These are phyloP conservation scores for Agonopterix heracliana DNA, from an alignment of 2,888 invertebrate genomes.

Conservation along the genomic window DNA sequence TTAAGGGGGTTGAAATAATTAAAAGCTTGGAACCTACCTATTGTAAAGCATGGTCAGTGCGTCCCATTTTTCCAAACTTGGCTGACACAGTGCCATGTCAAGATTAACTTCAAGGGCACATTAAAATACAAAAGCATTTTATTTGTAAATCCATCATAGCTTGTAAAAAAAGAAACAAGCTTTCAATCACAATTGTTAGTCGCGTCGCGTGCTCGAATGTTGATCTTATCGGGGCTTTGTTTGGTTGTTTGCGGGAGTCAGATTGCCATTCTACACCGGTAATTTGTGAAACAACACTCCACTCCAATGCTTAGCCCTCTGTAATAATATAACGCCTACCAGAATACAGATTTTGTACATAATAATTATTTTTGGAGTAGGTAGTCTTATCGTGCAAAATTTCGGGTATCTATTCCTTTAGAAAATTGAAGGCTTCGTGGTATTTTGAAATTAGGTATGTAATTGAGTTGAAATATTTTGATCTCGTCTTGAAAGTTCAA, in stretches of 20 bases:
- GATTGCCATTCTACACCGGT: slow-evolving; percentile 32
- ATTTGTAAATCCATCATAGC: slow-evolving; percentile 7
- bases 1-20: too few relatives aligned
- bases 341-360: slow-evolving; percentile 12
- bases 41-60: too few relatives aligned
- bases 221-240: slow-evolving; percentile 40
- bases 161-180: slow-evolving; percentile 11
- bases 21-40: too few relatives aligned
- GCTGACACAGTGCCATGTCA: too few relatives aligned
- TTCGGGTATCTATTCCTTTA: too few relatives aligned
- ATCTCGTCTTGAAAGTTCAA: too few relatives aligned
- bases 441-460: too few relatives aligned
- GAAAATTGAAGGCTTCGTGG: too few relatives aligned
- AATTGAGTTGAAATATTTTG: too few relatives aligned
- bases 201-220: slow-evolving; percentile 30
- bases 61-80: too few relatives aligned
- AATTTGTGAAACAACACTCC: slow-evolving; percentile 44
- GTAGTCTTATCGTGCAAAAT: background rate
- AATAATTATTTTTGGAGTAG: slow-evolving; percentile 1
- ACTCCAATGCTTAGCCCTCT: slow-evolving; percentile 23
- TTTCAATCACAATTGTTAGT: slow-evolving; percentile 25
- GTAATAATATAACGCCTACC: slow-evolving; percentile 23
- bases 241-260: slow-evolving; percentile 28
- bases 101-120: too few relatives aligned
- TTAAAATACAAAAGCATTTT: background rate